Evolutionary conservation across 2,113 vertebrate species (phyloP).

Genomic region (Psilopsiagon aymara): DNA sequence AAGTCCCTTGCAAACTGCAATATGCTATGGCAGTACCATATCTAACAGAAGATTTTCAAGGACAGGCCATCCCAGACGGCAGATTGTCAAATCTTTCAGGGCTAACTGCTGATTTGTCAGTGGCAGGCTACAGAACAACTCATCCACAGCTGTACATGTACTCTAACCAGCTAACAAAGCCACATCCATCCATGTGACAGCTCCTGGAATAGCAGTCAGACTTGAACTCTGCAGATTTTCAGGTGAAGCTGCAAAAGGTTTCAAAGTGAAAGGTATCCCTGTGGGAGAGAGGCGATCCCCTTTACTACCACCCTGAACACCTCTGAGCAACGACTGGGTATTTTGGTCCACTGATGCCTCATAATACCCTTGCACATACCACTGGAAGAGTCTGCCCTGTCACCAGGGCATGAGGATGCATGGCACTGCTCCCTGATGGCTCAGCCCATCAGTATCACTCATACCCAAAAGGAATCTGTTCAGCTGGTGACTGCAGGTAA

Average conservation of each 20-base stretch:
- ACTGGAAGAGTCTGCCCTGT: background rate
- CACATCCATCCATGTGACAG: fast-evolving
- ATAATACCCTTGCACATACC: background rate
- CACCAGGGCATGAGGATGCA: background rate
- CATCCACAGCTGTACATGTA: background rate
- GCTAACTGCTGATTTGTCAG: background rate
- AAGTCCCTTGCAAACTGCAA: background rate
- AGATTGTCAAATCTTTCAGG: background rate
- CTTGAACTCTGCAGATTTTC: background rate
- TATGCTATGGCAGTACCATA: fast-evolving
- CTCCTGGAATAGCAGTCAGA: background rate
- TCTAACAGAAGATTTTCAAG: background rate
- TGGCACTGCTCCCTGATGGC: fast-evolving
- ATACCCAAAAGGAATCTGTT: fast-evolving
- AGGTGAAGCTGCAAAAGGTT: background rate
- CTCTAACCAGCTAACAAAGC: background rate
- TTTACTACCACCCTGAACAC: background rate
- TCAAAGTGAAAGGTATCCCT: background rate
- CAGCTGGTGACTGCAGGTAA: background rate
- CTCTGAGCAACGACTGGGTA: background rate
- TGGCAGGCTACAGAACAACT: background rate
- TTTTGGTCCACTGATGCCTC: background rate
- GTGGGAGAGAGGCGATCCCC: background rate
- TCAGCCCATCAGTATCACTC: background rate
- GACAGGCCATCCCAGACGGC: background rate